Percentiles rank a stretch among this genome's conserved stretches.
phyloP scores from a whole-genome alignment of 2,113 vertebrate genomes.

The Labeo catla region DNA sequence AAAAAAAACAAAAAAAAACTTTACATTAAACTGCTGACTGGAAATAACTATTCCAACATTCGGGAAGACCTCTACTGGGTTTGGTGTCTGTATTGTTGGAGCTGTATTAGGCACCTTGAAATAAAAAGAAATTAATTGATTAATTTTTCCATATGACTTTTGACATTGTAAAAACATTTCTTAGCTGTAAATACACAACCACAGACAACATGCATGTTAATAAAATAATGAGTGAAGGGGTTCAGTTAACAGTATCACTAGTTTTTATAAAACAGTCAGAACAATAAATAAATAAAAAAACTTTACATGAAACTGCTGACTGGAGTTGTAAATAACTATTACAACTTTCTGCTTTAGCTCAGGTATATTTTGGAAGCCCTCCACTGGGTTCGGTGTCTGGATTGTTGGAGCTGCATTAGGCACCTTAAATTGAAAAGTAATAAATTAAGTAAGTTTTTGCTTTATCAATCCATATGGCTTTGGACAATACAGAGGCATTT shows the following conservation, averaged over 20 bases:
- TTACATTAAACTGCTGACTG: constrained; percentile 57
- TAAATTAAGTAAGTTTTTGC: not conserved
- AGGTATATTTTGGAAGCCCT: not conserved
- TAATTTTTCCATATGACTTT: constrained; percentile 52
- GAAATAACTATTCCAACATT: constrained; percentile 53
- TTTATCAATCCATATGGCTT: constrained; percentile 61
- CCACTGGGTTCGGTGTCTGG: constrained; percentile 54
- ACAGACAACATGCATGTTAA: not conserved
- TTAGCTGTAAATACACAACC: not conserved
- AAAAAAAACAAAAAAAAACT: not conserved
- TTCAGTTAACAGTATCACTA: not conserved
- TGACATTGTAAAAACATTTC: constrained; percentile 39
- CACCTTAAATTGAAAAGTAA: not conserved
- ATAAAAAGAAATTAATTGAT: not conserved
- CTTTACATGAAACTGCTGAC: constrained; percentile 58
- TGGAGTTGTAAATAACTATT: constrained; percentile 57
- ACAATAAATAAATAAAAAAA: not conserved
- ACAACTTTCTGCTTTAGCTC: constrained; percentile 42
- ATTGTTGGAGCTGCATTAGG: not conserved
- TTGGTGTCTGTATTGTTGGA: not conserved
- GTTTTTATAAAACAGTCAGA: not conserved
- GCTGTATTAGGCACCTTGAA: not conserved
- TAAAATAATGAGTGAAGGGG: not conserved
- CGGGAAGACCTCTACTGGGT: constrained; percentile 54
- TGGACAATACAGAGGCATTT: constrained; percentile 43